Percentiles rank a stretch among this genome's conserved stretches.
phyloP scores from a whole-genome alignment of 92 coral and sea anemone genomes.

The Pocillopora meandrina region DNA sequence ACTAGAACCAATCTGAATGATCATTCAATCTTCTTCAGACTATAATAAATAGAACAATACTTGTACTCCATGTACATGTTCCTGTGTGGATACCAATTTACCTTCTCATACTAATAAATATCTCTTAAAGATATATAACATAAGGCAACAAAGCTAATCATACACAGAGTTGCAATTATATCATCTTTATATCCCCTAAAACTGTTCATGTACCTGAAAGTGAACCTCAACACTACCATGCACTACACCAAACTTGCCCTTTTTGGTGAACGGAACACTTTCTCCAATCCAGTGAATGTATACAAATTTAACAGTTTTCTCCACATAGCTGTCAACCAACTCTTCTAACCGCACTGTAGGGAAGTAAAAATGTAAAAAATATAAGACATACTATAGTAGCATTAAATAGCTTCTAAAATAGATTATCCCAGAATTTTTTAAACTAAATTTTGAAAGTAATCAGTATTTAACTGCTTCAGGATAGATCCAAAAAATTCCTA shows the following conservation, averaged over 20 bases:
- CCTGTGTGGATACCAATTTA: too few species aligned
- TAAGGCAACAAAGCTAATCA: too few species aligned
- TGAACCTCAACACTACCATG: constrained; percentile 77
- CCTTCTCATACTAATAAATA: too few species aligned
- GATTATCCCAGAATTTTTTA: too few species aligned
- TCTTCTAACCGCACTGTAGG: constrained; percentile 75
- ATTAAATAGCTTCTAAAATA: too few species aligned
- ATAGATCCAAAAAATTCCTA: too few species aligned
- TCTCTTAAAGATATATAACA: too few species aligned
- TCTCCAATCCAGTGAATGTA: constrained; percentile 93
- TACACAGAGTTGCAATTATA: too few species aligned
- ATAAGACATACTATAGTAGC: not conserved
- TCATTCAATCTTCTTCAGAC: not conserved
- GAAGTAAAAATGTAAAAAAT: not conserved
- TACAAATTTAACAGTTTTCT: constrained; percentile 85
- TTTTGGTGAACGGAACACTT: constrained; percentile 77
- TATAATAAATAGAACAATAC: too few species aligned
- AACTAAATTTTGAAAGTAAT: too few species aligned
- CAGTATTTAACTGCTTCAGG: too few species aligned
- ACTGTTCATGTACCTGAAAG: constrained; percentile 61
- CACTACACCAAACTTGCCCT: constrained; percentile 90
- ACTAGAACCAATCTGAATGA: not conserved
- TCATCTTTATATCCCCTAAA: not conserved
- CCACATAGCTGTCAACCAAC: constrained; percentile 68
- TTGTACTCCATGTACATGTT: too few species aligned